Evolutionary conservation across 1,140 invertebrate species (phyloP).

Genomic region (Heliothis subflexa): DNA sequence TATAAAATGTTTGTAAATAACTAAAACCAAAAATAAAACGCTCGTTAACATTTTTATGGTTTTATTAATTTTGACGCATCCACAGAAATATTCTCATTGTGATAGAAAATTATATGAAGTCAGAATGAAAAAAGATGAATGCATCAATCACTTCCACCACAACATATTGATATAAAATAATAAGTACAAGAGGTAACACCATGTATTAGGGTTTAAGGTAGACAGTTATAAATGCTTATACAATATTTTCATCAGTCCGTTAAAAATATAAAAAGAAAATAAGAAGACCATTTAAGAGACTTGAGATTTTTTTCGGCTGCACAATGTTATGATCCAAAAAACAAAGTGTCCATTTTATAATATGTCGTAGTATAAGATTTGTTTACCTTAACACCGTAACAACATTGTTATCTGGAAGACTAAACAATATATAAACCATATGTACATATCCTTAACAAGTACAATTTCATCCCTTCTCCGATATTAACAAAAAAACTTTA

Average conservation of each 20-base stretch:
- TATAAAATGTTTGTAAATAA: slow-evolving; percentile 33
- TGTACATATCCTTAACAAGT: slow-evolving; percentile 21
- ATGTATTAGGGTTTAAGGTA: not conserved
- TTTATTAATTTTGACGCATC: slow-evolving; percentile 36
- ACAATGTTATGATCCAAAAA: no score
- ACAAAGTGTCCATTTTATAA: no score
- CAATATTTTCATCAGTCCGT: no score
- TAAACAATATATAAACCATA: slow-evolving; percentile 18
- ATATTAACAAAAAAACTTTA: slow-evolving; percentile 12
- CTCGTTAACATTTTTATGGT: slow-evolving; percentile 40
- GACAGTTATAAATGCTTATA: not conserved
- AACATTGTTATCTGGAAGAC: slow-evolving; percentile 20
- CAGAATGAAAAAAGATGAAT: slow-evolving; percentile 9
- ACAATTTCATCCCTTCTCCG: slow-evolving; percentile 9
- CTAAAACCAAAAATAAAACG: slow-evolving; percentile 49
- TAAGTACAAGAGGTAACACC: slow-evolving; percentile 26
- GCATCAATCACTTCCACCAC: slow-evolving; percentile 34
- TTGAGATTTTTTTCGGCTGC: no score
- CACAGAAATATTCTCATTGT: slow-evolving; percentile 19
- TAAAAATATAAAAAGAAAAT: no score
- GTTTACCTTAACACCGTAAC: slow-evolving; percentile 9
- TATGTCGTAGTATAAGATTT: not conserved
- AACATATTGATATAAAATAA: slow-evolving; percentile 20
- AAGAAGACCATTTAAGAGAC: no score
- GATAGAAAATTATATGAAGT: not conserved